Base-by-base conservation (phyloP, 2,113 vertebrate genomes). In the Rhinolophus ferrumequinum region DNA sequence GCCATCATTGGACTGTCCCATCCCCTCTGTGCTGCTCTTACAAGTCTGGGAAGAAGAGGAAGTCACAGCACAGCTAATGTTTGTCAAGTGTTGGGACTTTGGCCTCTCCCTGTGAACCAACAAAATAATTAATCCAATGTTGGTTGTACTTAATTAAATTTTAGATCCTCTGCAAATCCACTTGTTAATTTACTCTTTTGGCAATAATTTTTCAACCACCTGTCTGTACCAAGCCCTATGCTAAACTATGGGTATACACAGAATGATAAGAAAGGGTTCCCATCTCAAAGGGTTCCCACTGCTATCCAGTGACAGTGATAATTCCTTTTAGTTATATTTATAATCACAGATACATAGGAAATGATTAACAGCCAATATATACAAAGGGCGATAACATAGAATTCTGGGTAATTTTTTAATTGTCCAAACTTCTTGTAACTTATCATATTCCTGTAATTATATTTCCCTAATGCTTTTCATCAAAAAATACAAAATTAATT, bases 111-210 rank as follows among this genome's bases (percentile, higher is more conserved):
- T 62, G 21, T 54, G 22, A 95, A 93, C 81, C 72, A 92, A 95
- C 14, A 93, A 92, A 96, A 86, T 92, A 66, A 80, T 88, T 54
- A 77, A 64, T 58, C 66, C 50, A 58, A 6, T 67, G 60, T 76
- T 64, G 16, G 22, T 91, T 69, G 8, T 69, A 41, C 30, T 64
- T 35, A 41, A 54, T 66, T 77, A 95, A 35, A 3, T 83, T 86
- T 80, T 70, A 94, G 62, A 62, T 77, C n/a, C 50, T 94, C 80
- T 77, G 38, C 35, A 94, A 94, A 93, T 47, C n/a, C 54, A 76
- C 30, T 88, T 47, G 88, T 88, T 85, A 87, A 80, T 85, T 95
- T 76, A 90, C 67, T 95, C 14, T 86, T 84, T 90, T 73, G 44
- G 26, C 79, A 94, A 77, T 80, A 83, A 58, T 52, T 92, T 96